Evolutionary conservation across 2,797 vertebrate genomes (phyloP), one percentile per base, ranked within the genome.

Genomic region (Melanotaenia pygmaea): DNA sequence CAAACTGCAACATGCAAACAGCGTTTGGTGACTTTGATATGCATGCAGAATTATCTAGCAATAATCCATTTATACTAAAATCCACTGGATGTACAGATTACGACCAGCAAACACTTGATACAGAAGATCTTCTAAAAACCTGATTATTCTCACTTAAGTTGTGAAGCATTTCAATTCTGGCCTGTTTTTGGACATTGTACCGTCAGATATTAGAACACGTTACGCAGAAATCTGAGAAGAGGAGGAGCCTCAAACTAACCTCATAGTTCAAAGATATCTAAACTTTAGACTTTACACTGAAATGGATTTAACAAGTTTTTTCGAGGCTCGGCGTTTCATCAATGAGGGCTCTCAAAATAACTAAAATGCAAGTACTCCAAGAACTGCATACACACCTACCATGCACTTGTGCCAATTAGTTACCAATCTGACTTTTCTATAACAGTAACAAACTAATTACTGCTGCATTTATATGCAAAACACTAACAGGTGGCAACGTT

Each of bases 281-380:
- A 63, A 82, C 75, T 70, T 70, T 64, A 40, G 43, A 80, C 78
- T 72, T 26, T 66, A 62, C 43, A 57, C 16, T n/a, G 8, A 20
- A 2, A 20, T 50, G 43, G 47, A 56, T 20, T 26, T 2, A 30
- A 54, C 43, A 11, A 4, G n/a, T 38, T 22, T 53, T 13, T 50
- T 35, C 59, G 64, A 65, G 47, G 74, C 51, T 51, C 38, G 70
- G 34, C 56, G 59, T 20, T 11, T 12, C 16, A n/a, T 16, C 20
- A 32, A 35, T 2, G 12, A 32, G 3, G 7, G 37, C 5, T 32
- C 10, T 22, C 35, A 53, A 24, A 20, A 2, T 5, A 4, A n/a
- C 32, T 11, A 35, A 22, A 47, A 35, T 12, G 37, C 16, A 59
- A 40, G 57, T 35, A 20, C 20, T 13, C 4, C 4, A 12, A 59